Evolutionary conservation across 2,113 vertebrate genomes (phyloP).

Genomic region (Thunnus thynnus): DNA sequence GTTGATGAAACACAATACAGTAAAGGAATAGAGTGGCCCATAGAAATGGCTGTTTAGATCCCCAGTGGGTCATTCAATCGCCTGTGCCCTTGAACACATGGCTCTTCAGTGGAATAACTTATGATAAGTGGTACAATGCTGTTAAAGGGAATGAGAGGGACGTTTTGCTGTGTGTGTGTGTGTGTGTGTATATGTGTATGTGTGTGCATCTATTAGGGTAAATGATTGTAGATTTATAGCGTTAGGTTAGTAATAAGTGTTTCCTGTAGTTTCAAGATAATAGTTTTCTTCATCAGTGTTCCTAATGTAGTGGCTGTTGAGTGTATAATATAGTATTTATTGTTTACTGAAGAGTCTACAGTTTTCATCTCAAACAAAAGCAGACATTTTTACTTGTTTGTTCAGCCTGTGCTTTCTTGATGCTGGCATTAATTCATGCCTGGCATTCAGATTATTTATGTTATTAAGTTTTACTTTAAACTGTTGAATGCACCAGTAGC

Average conservation of each 20-base stretch:
- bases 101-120: conserved; percentile 69
- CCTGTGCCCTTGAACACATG: conserved; percentile 73
- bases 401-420: background rate
- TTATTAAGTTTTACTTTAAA: background rate
- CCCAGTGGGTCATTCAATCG: conserved; percentile 71
- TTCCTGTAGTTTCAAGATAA: background rate
- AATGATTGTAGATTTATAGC: background rate
- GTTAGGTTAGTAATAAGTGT: background rate
- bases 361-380: background rate
- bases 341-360: background rate
- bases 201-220: background rate
- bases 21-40: conserved; percentile 49
- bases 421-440: conserved; percentile 3
- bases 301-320: too few relatives aligned
- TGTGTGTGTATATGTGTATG: background rate
- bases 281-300: background rate
- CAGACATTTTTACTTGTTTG: background rate
- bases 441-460: conserved; percentile 2
- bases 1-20: conserved; percentile 73
- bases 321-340: background rate
- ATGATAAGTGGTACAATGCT: conserved; percentile 54
- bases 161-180: background rate
- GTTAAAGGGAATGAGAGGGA: conserved; percentile 13
- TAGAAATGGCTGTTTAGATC: conserved; percentile 59
- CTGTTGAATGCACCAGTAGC: conserved; percentile 1